A percentile compares a stretch with the other conserved stretches of the same genome.
These are phyloP conservation scores for Chelonia mydas DNA, from an alignment of 2,797 vertebrate species.

Conservation along the genomic window DNA sequence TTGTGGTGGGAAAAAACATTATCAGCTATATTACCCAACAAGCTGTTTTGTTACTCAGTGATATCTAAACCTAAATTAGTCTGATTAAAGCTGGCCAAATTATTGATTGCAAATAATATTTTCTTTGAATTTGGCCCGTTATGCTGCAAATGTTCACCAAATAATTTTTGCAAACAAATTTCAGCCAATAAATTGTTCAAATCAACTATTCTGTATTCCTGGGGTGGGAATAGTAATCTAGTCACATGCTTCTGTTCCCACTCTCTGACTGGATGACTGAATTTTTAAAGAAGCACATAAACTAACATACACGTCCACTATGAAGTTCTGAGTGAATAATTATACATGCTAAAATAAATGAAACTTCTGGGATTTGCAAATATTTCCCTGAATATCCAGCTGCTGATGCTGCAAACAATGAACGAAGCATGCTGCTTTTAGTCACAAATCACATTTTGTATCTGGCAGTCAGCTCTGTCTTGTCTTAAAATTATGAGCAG, in stretches of 20 bases:
- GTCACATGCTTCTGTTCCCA: background rate
- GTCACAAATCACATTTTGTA: background rate
- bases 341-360: background rate
- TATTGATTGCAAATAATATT: background rate
- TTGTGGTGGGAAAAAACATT: background rate
- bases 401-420: background rate
- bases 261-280: background rate
- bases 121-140: background rate
- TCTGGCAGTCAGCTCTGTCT: background rate
- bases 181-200: background rate
- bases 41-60: background rate
- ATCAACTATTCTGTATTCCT: background rate
- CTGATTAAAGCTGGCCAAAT: background rate
- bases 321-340: background rate
- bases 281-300: background rate
- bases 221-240: background rate
- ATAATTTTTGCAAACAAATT: background rate
- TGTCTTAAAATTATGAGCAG: background rate
- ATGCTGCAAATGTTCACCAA: background rate
- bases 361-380: background rate
- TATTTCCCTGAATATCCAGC: background rate
- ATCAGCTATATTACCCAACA: accelerated
- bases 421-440: background rate
- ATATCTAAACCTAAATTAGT: background rate
- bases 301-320: background rate